Evolutionary conservation across 2,888 invertebrate species (phyloP).

Genomic region (Autographa pulchrina): DNA sequence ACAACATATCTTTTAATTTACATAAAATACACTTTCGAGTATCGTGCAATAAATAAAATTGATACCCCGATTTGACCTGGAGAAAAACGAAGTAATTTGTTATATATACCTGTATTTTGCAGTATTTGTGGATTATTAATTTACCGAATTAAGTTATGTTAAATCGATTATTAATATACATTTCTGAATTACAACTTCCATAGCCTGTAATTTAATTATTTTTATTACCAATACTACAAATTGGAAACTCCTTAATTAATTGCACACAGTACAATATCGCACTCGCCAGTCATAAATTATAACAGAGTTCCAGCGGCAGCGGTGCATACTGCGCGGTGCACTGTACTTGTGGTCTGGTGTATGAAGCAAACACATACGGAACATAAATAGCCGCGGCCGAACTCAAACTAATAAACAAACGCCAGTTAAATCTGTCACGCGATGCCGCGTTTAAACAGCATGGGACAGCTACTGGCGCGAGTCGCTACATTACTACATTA

Average conservation of each 20-base stretch:
- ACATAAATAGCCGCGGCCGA: constrained; percentile 52
- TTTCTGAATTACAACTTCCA: background rate
- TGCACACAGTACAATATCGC: constrained; percentile 11
- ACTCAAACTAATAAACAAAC: constrained; percentile 60
- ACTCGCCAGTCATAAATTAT: constrained; percentile 23
- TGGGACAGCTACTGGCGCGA: constrained; percentile 24
- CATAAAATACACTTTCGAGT: background rate
- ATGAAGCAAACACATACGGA: constrained; percentile 22
- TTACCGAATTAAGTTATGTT: background rate
- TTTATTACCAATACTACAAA: background rate
- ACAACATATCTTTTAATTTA: constrained; percentile 5
- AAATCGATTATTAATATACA: background rate
- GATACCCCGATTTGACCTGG: background rate
- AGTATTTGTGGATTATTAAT: background rate
- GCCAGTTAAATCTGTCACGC: constrained; percentile 60
- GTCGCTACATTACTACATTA: constrained; percentile 6
- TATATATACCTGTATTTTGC: background rate
- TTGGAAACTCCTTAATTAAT: background rate
- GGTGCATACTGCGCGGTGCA: constrained; percentile 10
- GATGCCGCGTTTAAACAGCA: constrained; percentile 47
- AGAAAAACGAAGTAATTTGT: too few species aligned
- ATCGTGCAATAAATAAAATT: background rate
- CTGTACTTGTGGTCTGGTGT: constrained; percentile 12
- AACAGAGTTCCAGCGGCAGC: constrained; percentile 13
- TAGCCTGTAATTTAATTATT: background rate